phyloP scores from a whole-genome alignment of 2,888 invertebrate genomes.

The Priocnemis perturbator region DNA sequence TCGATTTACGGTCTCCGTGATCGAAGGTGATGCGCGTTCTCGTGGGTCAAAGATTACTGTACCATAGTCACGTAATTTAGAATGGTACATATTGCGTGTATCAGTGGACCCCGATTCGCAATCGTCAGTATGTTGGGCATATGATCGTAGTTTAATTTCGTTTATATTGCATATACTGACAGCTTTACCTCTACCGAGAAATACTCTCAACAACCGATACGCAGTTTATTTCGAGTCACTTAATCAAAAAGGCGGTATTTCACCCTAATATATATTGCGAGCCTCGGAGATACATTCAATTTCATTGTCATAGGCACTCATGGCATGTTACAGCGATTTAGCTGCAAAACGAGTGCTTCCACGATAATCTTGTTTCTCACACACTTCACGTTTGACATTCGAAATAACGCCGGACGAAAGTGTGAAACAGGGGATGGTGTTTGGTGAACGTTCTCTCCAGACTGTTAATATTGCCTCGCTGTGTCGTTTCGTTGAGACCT shows the following conservation, averaged over 20 bases:
- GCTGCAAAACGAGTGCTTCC: constrained; percentile 27
- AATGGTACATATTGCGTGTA: no score
- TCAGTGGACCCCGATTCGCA: background rate
- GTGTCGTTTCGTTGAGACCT: no score
- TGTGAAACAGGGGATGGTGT: background rate
- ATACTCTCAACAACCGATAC: no score
- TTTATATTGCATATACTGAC: no score
- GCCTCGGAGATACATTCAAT: constrained; percentile 26
- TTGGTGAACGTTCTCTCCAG: background rate
- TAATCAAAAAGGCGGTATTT: constrained; percentile 1
- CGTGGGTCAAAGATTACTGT: constrained; percentile 12
- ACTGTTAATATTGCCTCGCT: no score
- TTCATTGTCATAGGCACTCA: constrained; percentile 54
- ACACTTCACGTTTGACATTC: background rate
- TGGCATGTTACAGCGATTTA: constrained; percentile 46
- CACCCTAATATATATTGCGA: background rate
- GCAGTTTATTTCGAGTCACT: no score
- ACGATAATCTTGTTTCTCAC: constrained; percentile 13
- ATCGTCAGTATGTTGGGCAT: background rate
- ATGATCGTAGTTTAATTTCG: no score
- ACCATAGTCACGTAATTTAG: background rate
- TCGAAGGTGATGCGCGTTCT: constrained; percentile 21
- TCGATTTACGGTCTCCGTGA: constrained; percentile 35
- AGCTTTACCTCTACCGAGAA: no score
- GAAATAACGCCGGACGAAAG: no score